Percentiles rank a stretch among this genome's conserved stretches.
Conservation (phyloP, 1,140 invertebrate species). For the Penaeus vannamei region DNA sequence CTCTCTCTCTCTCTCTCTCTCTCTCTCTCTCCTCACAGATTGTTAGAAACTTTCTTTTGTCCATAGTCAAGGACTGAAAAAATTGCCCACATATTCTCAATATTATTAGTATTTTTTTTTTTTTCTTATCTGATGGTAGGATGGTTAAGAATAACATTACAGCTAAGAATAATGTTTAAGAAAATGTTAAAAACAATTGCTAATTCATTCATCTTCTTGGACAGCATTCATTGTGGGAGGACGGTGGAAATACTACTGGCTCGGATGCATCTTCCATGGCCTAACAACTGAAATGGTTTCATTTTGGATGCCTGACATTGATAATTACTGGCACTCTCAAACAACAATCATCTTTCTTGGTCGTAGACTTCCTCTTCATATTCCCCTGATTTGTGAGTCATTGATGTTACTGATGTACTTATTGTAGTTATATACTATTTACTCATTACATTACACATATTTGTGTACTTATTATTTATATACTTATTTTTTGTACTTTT, state of each 20-base stretch:
- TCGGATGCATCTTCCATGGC: conserved; percentile 80
- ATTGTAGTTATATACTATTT: neutral
- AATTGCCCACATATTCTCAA: no score
- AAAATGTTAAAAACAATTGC: neutral
- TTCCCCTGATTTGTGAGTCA: conserved; percentile 81
- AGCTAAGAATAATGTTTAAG: no score
- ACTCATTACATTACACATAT: neutral
- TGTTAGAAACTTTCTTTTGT: no score
- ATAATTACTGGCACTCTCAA: conserved; percentile 87
- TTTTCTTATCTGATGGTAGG: no score
- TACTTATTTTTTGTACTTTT: no score
- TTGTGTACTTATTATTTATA: no score
- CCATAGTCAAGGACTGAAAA: no score
- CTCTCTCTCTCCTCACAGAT: no score
- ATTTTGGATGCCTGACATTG: conserved; percentile 78
- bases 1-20: no score
- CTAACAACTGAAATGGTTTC: conserved; percentile 77
- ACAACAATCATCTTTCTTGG: conserved; percentile 81
- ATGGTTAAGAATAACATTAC: no score
- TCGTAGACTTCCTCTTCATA: conserved; percentile 79
- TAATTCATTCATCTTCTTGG: conserved; percentile 16
- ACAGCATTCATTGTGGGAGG: conserved; percentile 80
- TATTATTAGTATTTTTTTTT: no score
- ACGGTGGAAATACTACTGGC: conserved; percentile 81
- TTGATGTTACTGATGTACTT: neutral